Evolutionary conservation across 2,797 vertebrate species (phyloP).

Genomic region (Eidolon dupreanum): DNA sequence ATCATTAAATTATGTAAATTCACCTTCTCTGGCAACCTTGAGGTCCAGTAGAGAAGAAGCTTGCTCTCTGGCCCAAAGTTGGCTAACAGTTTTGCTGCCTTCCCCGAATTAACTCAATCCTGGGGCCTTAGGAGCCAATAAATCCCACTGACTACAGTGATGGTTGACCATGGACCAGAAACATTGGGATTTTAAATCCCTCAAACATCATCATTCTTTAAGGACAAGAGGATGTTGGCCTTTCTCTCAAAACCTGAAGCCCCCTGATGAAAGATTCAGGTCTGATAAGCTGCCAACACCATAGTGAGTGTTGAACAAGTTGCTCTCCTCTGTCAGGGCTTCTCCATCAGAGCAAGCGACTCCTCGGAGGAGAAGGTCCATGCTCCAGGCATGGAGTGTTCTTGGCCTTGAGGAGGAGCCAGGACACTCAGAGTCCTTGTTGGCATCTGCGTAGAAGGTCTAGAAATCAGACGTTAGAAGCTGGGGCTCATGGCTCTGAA

Average conservation of each 20-base stretch:
- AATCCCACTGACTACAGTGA: not conserved
- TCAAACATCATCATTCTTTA: not conserved
- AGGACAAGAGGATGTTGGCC: not conserved
- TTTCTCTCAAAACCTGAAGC: not conserved
- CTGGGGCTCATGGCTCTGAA: not conserved
- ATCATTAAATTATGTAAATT: not conserved
- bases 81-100: not conserved
- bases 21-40: not conserved
- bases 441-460: not conserved
- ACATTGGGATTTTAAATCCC: not conserved
- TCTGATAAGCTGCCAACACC: not conserved
- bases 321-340: not conserved
- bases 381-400: not conserved
- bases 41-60: not conserved
- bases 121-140: not conserved
- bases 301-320: not conserved
- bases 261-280: not conserved
- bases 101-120: not conserved
- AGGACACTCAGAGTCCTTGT: rapidly evolving
- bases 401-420: not conserved
- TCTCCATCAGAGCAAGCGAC: not conserved
- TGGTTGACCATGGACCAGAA: not conserved
- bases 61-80: not conserved
- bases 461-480: not conserved
- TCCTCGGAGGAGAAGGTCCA: not conserved